These are phyloP conservation scores for Labrus mixtus DNA, from an alignment of 2,113 vertebrate species.

Conservation along the genomic window DNA sequence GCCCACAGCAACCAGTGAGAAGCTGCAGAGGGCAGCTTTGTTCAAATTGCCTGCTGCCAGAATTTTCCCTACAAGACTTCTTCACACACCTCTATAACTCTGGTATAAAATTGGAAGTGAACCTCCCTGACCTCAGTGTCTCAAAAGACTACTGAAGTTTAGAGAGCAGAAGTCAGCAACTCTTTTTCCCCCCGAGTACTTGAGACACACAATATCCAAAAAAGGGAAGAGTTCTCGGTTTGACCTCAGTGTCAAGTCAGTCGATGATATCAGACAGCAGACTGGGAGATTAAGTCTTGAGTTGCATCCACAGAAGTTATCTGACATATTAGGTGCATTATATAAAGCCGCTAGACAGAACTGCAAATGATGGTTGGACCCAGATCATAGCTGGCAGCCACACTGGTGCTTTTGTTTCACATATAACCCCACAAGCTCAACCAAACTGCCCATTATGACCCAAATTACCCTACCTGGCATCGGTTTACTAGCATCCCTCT, in stretches of 20 bases:
- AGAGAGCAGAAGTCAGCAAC: not conserved
- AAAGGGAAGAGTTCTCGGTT: slow-evolving; percentile 18
- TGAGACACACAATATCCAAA: not conserved
- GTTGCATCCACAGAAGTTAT: not conserved
- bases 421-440: not conserved
- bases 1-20: not conserved
- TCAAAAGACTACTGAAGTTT: slow-evolving; percentile 1
- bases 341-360: not conserved
- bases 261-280: slow-evolving; percentile 28
- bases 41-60: not conserved
- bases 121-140: slow-evolving; percentile 13
- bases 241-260: slow-evolving; percentile 35
- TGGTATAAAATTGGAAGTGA: slow-evolving; percentile 10
- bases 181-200: not conserved
- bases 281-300: slow-evolving; percentile 35
- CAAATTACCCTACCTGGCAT: not conserved
- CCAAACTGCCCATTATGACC: not conserved
- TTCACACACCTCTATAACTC: not conserved
- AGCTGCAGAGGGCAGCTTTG: not conserved
- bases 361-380: not conserved
- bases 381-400: no score
- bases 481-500: not conserved
- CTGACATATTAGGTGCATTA: slow-evolving; percentile 10
- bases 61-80: not conserved
- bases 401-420: not conserved